Evolutionary conservation across 2,888 invertebrate genomes (phyloP), one percentile per base, ranked within the genome.

Genomic region (Megamerina dolium): DNA sequence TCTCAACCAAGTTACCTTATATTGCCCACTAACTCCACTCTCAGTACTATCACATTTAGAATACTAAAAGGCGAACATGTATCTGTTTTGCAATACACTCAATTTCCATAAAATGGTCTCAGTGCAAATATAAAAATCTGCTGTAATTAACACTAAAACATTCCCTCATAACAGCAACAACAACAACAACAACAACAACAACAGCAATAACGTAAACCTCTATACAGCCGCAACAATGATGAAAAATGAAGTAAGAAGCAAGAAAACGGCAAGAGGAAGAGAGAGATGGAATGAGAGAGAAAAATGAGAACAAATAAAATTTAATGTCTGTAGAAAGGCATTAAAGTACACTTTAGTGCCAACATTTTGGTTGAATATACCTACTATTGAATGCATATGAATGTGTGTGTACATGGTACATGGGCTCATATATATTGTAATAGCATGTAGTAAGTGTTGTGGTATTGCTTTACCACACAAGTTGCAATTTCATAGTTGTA

Each of bases 141-240:
- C 41, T 33, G 27, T 49, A 46, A 49, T 49, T 46, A 49, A 46
- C 41, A 41, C 39, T 41, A 35, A 37, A 33, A 35, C 32, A 26
- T 13, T 20, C 6, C 21, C 20, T n/a, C n/a, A n/a, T n/a, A n/a
- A n/a, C n/a, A n/a, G n/a, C n/a, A n/a, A n/a, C n/a, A n/a, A n/a
- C n/a, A n/a, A n/a, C n/a, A n/a, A n/a, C 37, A 13, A 5, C 32
- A 13, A 33, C 21, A 9, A 40, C 18, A 14, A 16, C 17, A 26
- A 33, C 33, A 40, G 19, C 33, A 33, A 19, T 26, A 40, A 33
- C 19, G 14, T 27, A 26, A 33, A 26, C 14, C 40, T n/a, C n/a
- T n/a, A n/a, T n/a, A n/a, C 19, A 3, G 33, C 16, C 17, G 12
- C 40, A 26, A 19, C n/a, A n/a, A n/a, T n/a, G n/a, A n/a, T n/a